phyloP scores from a whole-genome alignment of 2,888 invertebrate species.

The Drosophila formosana region DNA sequence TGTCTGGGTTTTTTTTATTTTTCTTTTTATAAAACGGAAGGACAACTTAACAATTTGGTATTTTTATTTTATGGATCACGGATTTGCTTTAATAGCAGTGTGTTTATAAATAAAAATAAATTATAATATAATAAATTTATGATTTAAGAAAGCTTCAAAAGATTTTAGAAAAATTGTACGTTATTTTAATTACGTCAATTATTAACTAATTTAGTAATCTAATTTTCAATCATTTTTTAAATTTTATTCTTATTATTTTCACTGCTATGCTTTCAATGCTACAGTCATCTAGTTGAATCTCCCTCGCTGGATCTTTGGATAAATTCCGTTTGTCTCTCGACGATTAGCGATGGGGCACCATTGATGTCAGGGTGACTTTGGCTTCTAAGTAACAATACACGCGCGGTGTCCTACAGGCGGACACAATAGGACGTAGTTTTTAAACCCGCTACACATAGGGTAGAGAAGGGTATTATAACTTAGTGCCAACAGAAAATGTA shows the following conservation, averaged over 20 bases:
- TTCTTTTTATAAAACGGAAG: neutral
- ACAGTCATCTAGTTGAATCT: slow-evolving; percentile 1
- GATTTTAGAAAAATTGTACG: neutral
- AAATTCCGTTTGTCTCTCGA: too few relatives aligned
- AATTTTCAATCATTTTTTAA: neutral
- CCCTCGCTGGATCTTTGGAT: neutral
- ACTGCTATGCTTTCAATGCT: too few relatives aligned
- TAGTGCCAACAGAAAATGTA: too few relatives aligned
- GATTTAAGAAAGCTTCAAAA: neutral
- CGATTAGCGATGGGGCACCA: neutral
- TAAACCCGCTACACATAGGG: too few relatives aligned
- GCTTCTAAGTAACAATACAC: neutral
- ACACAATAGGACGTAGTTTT: too few relatives aligned
- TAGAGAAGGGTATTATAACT: too few relatives aligned
- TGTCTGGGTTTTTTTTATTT: neutral
- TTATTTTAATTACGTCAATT: too few relatives aligned
- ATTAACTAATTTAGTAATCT: too few relatives aligned
- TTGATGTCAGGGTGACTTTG: neutral
- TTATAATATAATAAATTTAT: too few relatives aligned
- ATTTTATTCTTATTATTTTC: neutral
- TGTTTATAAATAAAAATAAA: too few relatives aligned
- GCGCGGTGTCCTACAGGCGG: too few relatives aligned
- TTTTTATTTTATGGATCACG: neutral
- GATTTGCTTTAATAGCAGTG: too few relatives aligned
- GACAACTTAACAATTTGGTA: neutral